phyloP scores from a whole-genome alignment of 2,113 vertebrate genomes.

The Rostratula benghalensis region DNA sequence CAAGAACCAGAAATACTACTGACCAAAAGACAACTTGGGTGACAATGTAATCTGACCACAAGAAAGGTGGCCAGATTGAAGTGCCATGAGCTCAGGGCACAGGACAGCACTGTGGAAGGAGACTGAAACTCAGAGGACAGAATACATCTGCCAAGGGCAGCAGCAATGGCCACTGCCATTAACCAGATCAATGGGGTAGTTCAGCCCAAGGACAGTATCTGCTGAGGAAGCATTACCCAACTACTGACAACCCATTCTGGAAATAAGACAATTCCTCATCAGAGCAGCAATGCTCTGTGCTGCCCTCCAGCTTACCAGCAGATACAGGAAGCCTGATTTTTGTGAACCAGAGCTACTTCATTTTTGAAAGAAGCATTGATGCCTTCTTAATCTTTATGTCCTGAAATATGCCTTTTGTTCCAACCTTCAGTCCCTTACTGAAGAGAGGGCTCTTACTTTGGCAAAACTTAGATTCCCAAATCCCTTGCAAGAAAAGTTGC shows the following conservation, averaged over 20 bases:
- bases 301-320: background rate
- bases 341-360: background rate
- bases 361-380: background rate
- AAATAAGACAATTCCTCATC: background rate
- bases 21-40: background rate
- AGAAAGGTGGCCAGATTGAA: background rate
- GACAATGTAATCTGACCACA: fast-evolving
- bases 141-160: background rate
- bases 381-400: background rate
- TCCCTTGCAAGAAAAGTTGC: background rate
- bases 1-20: background rate
- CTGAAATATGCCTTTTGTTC: background rate
- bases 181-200: no score
- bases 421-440: background rate
- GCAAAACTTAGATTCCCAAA: background rate
- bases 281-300: background rate
- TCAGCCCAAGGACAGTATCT: background rate
- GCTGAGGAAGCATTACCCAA: background rate
- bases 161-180: background rate
- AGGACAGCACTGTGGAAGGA: background rate
- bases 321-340: background rate
- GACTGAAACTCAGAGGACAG: background rate
- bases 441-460: background rate
- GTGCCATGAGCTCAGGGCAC: fast-evolving
- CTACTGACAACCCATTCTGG: background rate